These are phyloP conservation scores for Rhagoletis pomonella DNA, from an alignment of 1,140 invertebrate genomes.

Conservation along the genomic window DNA sequence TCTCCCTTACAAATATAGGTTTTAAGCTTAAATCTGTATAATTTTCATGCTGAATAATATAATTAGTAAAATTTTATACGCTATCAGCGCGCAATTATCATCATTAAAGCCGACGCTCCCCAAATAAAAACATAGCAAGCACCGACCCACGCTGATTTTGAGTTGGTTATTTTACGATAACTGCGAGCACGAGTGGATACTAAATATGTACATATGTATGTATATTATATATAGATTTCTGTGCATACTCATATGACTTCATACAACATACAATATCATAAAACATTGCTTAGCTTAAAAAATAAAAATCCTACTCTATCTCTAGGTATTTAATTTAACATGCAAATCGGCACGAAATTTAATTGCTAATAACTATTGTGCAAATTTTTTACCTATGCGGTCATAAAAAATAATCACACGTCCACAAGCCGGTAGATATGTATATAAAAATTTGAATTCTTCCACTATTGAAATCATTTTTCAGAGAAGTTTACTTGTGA, in stretches of 20 bases:
- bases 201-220: background rate
- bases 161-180: background rate
- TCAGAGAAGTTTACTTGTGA: too few relatives aligned
- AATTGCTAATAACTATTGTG: too few relatives aligned
- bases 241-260: background rate
- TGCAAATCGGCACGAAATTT: background rate
- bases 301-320: too few relatives aligned
- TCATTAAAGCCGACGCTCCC: conserved; percentile 14
- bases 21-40: background rate
- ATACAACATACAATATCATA: background rate
- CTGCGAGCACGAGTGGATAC: background rate
- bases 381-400: too few relatives aligned
- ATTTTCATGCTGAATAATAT: background rate
- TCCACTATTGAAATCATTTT: too few relatives aligned
- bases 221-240: background rate
- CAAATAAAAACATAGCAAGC: background rate
- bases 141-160: background rate
- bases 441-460: too few relatives aligned
- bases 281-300: too few relatives aligned
- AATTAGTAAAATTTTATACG: background rate
- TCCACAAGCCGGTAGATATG: too few relatives aligned
- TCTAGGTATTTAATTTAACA: background rate
- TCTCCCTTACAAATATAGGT: too few relatives aligned
- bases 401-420: too few relatives aligned
- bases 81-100: background rate